phyloP scores from a whole-genome alignment of 2,797 vertebrate species.

The Parauchenoglanis ngamensis region DNA sequence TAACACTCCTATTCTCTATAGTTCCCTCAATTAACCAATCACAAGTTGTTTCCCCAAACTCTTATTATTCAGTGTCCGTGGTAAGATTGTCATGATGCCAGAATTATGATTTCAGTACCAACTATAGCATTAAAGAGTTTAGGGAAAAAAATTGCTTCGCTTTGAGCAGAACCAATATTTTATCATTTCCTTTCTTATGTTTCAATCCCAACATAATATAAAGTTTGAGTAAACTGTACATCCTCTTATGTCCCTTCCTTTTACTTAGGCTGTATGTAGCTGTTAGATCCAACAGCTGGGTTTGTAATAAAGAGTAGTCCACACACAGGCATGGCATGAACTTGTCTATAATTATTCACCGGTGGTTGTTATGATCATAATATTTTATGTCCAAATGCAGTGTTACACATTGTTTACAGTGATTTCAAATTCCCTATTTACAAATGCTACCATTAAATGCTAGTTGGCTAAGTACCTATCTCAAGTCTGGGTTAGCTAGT shows the following conservation, averaged over 20 bases:
- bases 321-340: neutral
- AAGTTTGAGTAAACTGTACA: neutral
- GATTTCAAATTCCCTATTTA: neutral
- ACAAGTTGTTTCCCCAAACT: neutral
- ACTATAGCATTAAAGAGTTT: neutral
- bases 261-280: neutral
- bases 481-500: neutral
- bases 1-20: neutral
- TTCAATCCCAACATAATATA: neutral
- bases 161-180: no score
- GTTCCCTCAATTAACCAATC: neutral
- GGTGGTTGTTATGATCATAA: neutral
- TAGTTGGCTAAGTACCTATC: neutral
- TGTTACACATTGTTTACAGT: no score
- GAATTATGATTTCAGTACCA: slow-evolving; percentile 1
- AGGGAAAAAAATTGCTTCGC: no score
- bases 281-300: neutral
- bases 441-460: neutral
- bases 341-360: neutral
- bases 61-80: neutral
- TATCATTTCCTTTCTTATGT: neutral
- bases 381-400: neutral
- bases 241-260: neutral
- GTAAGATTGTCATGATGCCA: neutral
- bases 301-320: neutral